These are phyloP conservation scores for Cyrtonyx montezumae DNA, from an alignment of 2,113 vertebrate species.

Conservation along the genomic window DNA sequence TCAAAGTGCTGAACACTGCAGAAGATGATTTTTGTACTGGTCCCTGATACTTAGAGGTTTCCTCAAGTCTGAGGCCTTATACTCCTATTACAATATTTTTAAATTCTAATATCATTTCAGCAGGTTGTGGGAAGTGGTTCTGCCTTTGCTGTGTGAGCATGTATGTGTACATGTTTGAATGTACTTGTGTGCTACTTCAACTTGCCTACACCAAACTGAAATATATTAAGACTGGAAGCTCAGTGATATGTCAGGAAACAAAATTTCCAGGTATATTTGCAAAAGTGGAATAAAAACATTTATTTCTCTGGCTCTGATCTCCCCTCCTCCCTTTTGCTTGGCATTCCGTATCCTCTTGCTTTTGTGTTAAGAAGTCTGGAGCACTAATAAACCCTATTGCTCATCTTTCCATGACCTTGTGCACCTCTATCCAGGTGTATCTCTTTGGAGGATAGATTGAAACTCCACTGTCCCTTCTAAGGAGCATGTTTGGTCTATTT, in stretches of 20 bases:
- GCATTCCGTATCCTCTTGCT: neutral
- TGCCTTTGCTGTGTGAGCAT: neutral
- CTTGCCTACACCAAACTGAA: neutral
- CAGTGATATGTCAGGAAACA: accelerated
- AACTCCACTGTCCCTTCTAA: neutral
- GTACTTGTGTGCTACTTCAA: neutral
- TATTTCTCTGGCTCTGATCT: neutral
- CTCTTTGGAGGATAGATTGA: neutral
- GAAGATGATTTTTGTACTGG: neutral
- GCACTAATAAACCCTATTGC: neutral
- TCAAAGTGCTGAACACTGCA: neutral
- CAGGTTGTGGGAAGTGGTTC: neutral
- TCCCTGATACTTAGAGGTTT: neutral
- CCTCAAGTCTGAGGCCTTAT: neutral
- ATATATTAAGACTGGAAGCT: neutral
- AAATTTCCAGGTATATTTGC: neutral
- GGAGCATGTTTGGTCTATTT: neutral
- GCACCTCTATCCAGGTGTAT: neutral
- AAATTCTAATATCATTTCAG: neutral
- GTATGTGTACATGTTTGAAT: neutral
- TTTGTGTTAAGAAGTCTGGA: neutral
- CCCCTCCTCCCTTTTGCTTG: neutral
- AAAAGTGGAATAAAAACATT: neutral
- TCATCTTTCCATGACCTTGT: neutral
- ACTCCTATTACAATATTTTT: neutral